phyloP scores from a whole-genome alignment of 2,113 vertebrate species.

The Cygnus atratus region DNA sequence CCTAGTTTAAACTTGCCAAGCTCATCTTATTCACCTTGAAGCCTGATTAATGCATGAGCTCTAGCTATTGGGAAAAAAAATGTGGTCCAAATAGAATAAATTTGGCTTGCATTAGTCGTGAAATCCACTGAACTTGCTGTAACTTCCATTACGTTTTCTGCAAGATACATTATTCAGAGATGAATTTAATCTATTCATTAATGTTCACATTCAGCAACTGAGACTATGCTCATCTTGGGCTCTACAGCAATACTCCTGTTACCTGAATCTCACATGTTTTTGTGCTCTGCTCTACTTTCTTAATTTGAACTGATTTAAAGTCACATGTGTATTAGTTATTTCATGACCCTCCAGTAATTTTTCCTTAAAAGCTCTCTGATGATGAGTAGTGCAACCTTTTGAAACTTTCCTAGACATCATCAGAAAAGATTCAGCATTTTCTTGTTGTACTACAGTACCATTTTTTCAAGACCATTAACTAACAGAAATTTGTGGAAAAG shows the following conservation, averaged over 20 bases:
- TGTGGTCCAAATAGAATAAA: background rate
- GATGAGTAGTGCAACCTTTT: background rate
- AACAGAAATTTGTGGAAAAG: background rate
- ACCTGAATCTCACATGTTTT: background rate
- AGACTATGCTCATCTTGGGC: background rate
- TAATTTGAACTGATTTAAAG: background rate
- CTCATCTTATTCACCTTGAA: background rate
- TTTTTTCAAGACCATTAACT: background rate
- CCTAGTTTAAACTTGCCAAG: background rate
- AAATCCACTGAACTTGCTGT: background rate
- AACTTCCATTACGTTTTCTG: background rate
- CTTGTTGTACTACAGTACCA: background rate
- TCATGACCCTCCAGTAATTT: background rate
- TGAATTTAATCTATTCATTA: background rate
- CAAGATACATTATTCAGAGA: background rate
- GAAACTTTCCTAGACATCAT: background rate
- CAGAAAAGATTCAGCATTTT: background rate
- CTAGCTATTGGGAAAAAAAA: background rate
- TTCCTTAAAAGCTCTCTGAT: background rate
- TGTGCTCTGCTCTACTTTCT: background rate
- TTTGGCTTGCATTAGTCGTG: background rate
- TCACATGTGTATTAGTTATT: background rate
- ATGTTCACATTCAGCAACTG: background rate
- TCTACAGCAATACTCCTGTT: background rate
- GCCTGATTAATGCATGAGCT: background rate